Percentiles rank a stretch among this genome's conserved stretches.
These are phyloP conservation scores for Synergus itoensis DNA, from an alignment of 2,888 invertebrate species.

Conservation along the genomic window DNA sequence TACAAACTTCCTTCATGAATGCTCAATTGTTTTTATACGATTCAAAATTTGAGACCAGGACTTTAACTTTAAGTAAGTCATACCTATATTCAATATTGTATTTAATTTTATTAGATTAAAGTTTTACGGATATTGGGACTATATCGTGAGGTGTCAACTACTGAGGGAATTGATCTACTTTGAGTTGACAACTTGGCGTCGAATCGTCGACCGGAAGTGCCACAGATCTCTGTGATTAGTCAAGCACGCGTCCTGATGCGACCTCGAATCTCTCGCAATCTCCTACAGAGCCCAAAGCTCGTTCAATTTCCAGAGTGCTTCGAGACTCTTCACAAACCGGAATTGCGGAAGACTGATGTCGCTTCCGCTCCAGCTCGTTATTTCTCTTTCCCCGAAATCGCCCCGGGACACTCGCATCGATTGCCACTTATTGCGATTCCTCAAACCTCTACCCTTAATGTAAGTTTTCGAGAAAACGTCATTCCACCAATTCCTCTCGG, in stretches of 20 bases:
- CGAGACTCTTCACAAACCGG: slow-evolving; percentile 38
- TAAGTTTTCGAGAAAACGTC: slow-evolving; percentile 38
- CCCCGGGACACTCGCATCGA: slow-evolving; percentile 45
- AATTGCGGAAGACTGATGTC: slow-evolving; percentile 47
- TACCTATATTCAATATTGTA: not conserved
- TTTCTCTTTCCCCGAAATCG: slow-evolving; percentile 45
- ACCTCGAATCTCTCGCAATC: slow-evolving; percentile 44
- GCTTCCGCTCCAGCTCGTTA: slow-evolving; percentile 41
- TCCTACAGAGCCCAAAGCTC: slow-evolving; percentile 45
- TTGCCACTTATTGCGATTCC: slow-evolving; percentile 51
- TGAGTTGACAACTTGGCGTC: slow-evolving; percentile 25
- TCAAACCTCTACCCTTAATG: slow-evolving; percentile 12
- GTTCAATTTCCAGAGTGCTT: slow-evolving; percentile 39
- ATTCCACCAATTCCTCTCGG: slow-evolving; percentile 14
- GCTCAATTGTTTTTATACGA: too few relatives aligned
- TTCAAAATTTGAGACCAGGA: not conserved
- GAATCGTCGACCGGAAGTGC: slow-evolving; percentile 48
- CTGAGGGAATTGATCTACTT: slow-evolving; percentile 39
- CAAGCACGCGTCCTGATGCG: slow-evolving; percentile 51
- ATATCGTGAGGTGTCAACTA: not conserved
- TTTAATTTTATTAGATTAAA: not conserved
- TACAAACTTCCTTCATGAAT: too few relatives aligned
- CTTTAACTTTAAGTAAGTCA: not conserved
- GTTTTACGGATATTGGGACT: not conserved
- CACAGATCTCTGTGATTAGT: slow-evolving; percentile 48